Percentiles rank a stretch among this genome's conserved stretches.
These are phyloP conservation scores for Mythimna loreyi DNA, from an alignment of 2,888 invertebrate genomes.

Conservation along the genomic window DNA sequence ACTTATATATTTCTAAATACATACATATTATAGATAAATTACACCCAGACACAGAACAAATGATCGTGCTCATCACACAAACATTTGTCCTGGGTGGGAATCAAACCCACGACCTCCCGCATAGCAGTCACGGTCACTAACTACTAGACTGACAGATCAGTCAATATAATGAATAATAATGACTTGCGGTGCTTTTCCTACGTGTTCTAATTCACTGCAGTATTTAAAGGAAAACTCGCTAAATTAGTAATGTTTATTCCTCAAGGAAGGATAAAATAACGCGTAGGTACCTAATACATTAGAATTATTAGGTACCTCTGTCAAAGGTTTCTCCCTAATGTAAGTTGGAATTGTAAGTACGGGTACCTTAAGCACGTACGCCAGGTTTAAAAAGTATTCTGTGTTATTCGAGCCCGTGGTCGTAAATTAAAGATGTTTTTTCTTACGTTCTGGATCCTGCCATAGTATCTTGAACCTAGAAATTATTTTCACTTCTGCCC, in stretches of 20 bases:
- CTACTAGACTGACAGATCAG: too few relatives aligned
- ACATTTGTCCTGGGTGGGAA: too few relatives aligned
- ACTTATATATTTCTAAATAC: too few relatives aligned
- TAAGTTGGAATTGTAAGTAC: background rate
- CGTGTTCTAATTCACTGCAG: conserved; percentile 9
- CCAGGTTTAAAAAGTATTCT: background rate
- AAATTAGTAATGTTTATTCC: background rate
- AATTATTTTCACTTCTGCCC: background rate
- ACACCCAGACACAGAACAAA: too few relatives aligned
- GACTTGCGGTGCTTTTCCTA: background rate
- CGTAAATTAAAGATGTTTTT: background rate
- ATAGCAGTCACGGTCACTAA: too few relatives aligned
- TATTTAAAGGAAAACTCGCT: conserved; percentile 14
- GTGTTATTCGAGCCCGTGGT: background rate
- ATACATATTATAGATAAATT: too few relatives aligned
- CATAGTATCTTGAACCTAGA: background rate
- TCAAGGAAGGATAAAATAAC: background rate
- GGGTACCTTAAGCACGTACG: background rate
- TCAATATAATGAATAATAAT: too few relatives aligned
- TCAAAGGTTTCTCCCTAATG: background rate
- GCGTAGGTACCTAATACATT: background rate
- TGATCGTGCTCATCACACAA: too few relatives aligned
- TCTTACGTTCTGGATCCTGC: background rate
- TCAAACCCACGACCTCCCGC: too few relatives aligned
- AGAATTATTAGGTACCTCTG: background rate